Evolutionary conservation across 2,888 invertebrate species (phyloP).

Genomic region (Ferdinandea cuprea): DNA sequence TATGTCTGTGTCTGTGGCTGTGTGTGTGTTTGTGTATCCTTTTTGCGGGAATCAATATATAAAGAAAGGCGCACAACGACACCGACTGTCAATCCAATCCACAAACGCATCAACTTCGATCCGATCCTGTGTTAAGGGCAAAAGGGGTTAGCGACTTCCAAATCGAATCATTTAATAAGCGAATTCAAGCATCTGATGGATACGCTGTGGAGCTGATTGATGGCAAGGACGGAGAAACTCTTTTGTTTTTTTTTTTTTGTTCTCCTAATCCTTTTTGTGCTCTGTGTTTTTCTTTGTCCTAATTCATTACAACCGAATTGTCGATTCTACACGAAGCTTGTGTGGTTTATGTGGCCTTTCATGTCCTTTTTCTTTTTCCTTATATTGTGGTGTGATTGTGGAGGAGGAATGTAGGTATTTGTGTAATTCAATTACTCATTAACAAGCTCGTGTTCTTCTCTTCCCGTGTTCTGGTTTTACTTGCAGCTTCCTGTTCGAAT

Average conservation of each 20-base stretch:
- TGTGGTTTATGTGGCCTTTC: constrained; percentile 41
- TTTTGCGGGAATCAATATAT: constrained; percentile 29
- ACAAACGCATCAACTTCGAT: constrained; percentile 41
- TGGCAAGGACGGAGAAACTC: constrained; percentile 40
- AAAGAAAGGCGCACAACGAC: constrained; percentile 44
- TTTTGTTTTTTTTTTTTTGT: not conserved
- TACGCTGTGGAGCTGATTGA: constrained; percentile 66
- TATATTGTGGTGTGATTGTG: not conserved
- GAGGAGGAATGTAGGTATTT: constrained; percentile 15
- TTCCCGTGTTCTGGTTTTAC: not conserved
- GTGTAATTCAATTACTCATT: constrained; percentile 72
- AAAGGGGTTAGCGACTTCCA: constrained; percentile 55
- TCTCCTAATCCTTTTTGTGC: constrained; percentile 45
- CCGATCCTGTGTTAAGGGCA: constrained; percentile 8
- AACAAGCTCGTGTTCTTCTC: constrained; percentile 40
- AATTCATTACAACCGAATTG: constrained; percentile 61
- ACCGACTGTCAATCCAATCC: constrained; percentile 49
- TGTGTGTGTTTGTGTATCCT: constrained; percentile 6
- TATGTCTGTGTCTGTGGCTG: not conserved
- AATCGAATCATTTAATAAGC: constrained; percentile 73
- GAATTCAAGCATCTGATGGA: constrained; percentile 72
- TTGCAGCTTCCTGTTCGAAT: constrained; percentile 32
- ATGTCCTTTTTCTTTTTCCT: constrained; percentile 20
- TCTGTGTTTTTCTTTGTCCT: constrained; percentile 36
- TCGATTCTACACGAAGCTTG: constrained; percentile 59